These are phyloP conservation scores for Lethrus apterus DNA, from an alignment of 1,140 invertebrate genomes.

Conservation along the genomic window DNA sequence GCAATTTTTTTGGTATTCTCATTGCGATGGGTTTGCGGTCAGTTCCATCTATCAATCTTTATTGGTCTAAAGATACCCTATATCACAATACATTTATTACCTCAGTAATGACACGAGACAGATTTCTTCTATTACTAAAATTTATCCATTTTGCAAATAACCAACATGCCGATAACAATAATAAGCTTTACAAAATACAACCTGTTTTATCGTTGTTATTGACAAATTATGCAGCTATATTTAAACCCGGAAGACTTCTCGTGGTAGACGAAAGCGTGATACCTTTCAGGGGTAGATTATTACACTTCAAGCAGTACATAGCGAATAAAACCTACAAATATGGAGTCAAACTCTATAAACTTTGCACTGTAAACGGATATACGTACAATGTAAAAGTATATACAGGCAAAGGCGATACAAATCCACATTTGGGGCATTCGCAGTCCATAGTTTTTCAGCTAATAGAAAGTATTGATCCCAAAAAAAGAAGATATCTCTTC, in stretches of 20 bases:
- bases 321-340: slow-evolving; percentile 34
- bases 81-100: neutral
- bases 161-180: slow-evolving; percentile 1
- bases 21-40: slow-evolving; percentile 1
- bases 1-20: slow-evolving; percentile 25
- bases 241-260: slow-evolving; percentile 4
- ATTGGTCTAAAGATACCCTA: slow-evolving; percentile 4
- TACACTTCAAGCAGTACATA: slow-evolving; percentile 31
- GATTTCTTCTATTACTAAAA: neutral
- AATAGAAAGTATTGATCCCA: neutral
- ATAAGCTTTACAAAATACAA: neutral
- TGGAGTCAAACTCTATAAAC: slow-evolving; percentile 35
- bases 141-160: slow-evolving; percentile 8
- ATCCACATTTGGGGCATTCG: too few relatives aligned
- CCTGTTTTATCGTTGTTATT: neutral
- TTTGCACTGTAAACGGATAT: slow-evolving; percentile 26
- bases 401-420: too few relatives aligned
- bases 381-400: slow-evolving; percentile 33
- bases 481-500: neutral
- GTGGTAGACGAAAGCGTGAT: slow-evolving; percentile 34
- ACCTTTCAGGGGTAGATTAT: slow-evolving; percentile 32
- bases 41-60: slow-evolving; percentile 10
- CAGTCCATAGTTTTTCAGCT: neutral
- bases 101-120: neutral
- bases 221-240: slow-evolving; percentile 1